Conservation (phyloP, 2,797 vertebrate species). For the Sebastes oblongus region DNA sequence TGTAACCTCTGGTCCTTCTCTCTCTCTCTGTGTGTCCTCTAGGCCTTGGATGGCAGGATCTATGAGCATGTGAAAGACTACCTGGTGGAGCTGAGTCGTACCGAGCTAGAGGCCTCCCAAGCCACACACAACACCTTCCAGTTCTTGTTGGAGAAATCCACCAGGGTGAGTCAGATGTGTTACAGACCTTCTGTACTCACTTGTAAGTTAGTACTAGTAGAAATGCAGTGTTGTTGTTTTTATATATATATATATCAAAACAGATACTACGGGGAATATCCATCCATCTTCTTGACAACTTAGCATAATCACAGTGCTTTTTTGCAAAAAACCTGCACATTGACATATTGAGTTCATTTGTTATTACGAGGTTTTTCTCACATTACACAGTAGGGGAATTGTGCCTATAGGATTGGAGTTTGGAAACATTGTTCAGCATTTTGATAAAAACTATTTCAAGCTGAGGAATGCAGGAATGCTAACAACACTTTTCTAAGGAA, state of each 20-base stretch:
- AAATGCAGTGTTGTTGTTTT: neutral
- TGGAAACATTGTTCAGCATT: neutral
- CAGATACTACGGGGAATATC: neutral
- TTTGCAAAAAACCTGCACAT: neutral
- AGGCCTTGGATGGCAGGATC: conserved; percentile 94
- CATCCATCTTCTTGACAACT: neutral
- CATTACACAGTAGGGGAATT: neutral
- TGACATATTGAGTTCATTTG: conserved; percentile 24
- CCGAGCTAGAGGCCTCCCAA: conserved; percentile 94
- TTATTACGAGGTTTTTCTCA: neutral
- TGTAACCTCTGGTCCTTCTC: neutral
- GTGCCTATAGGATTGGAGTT: neutral
- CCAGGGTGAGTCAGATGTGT: conserved; percentile 85
- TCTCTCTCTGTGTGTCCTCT: conserved; percentile 24
- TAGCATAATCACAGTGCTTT: neutral
- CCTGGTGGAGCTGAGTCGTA: conserved; percentile 93
- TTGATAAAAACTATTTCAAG: neutral
- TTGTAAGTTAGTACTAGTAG: neutral
- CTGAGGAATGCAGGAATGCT: neutral
- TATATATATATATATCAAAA: neutral
- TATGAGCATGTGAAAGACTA: conserved; percentile 98
- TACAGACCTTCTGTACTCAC: neutral
- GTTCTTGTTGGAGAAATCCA: conserved; percentile 95
- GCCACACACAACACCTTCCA: conserved; percentile 96
- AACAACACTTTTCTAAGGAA: neutral